phyloP scores from a whole-genome alignment of 2,888 invertebrate species.

The Platypus cylindrus region DNA sequence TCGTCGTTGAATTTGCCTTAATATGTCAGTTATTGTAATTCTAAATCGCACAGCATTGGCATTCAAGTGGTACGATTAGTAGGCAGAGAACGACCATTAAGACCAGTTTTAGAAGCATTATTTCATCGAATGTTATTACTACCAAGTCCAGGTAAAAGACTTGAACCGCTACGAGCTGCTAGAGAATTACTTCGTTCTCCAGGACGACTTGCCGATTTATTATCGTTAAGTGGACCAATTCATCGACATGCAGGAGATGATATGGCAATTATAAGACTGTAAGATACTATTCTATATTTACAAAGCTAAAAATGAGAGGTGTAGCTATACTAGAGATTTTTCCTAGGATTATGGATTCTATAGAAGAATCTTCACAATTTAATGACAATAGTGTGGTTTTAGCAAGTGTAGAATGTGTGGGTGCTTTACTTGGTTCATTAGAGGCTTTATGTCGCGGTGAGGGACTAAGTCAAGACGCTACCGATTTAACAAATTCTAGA shows the following conservation, averaged over 20 bases:
- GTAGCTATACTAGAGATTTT: slow-evolving; percentile 4
- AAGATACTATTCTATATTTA: slow-evolving; percentile 25
- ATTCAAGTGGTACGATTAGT: slow-evolving; percentile 79
- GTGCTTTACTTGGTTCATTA: slow-evolving; percentile 68
- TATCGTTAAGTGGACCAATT: slow-evolving; percentile 45
- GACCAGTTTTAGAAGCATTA: slow-evolving; percentile 84
- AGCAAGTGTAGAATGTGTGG: slow-evolving; percentile 72
- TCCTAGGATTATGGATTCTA: slow-evolving; percentile 76
- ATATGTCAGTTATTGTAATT: background rate
- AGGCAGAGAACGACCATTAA: slow-evolving; percentile 72
- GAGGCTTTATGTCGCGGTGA: slow-evolving; percentile 69
- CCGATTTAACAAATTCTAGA: slow-evolving; percentile 49
- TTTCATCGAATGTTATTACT: slow-evolving; percentile 87
- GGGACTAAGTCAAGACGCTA: slow-evolving; percentile 49
- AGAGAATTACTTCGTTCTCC: slow-evolving; percentile 71
- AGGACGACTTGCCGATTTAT: slow-evolving; percentile 60
- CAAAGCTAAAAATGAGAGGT: background rate
- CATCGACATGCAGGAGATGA: slow-evolving; percentile 59
- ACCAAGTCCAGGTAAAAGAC: slow-evolving; percentile 72
- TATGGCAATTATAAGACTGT: slow-evolving; percentile 74
- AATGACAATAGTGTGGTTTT: slow-evolving; percentile 64
- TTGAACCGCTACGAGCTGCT: slow-evolving; percentile 73
- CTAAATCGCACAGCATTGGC: slow-evolving; percentile 52
- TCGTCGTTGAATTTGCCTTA: background rate
- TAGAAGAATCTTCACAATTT: slow-evolving; percentile 82